These are phyloP conservation scores for Rhagophthalmus giganteus DNA, from an alignment of 2,888 invertebrate genomes.

Conservation along the genomic window DNA sequence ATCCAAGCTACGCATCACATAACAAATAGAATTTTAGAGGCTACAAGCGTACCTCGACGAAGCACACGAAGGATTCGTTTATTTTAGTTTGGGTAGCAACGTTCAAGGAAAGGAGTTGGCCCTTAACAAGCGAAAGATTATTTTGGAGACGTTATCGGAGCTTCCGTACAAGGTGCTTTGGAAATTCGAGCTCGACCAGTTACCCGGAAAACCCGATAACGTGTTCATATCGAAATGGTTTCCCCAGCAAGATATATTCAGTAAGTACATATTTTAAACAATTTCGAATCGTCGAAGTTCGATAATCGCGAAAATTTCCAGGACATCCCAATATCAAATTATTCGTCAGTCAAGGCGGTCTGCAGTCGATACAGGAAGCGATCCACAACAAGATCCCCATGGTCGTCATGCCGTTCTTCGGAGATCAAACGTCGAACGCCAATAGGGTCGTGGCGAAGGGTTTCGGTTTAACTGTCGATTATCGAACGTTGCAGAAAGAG, in stretches of 20 bases:
- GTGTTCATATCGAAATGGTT: slow-evolving; percentile 53
- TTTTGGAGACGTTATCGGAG: slow-evolving; percentile 49
- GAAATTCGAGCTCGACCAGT: slow-evolving; percentile 52
- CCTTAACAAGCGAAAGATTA: slow-evolving; percentile 39
- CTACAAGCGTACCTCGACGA: slow-evolving; percentile 3
- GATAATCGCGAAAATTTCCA: too few relatives aligned
- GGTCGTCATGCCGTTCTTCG: not conserved
- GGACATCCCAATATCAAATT: slow-evolving; percentile 4
- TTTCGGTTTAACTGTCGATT: not conserved
- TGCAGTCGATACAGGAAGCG: slow-evolving; percentile 4
- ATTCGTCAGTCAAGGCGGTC: slow-evolving; percentile 1
- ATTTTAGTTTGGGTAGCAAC: slow-evolving; percentile 55
- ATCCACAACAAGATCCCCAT: not conserved
- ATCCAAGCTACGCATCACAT: not conserved
- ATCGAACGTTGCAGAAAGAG: not conserved
- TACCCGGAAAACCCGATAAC: slow-evolving; percentile 47
- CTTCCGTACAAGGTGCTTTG: slow-evolving; percentile 54
- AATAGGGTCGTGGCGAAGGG: not conserved
- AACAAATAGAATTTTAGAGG: not conserved
- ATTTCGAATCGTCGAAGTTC: too few relatives aligned
- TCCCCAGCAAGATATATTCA: slow-evolving; percentile 52
- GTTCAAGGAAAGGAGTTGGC: slow-evolving; percentile 48
- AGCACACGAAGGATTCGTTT: slow-evolving; percentile 49
- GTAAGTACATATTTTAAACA: too few relatives aligned
- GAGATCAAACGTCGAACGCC: not conserved